Conservation (phyloP, 2,888 invertebrate species). For the Platycheirus rosarum region DNA sequence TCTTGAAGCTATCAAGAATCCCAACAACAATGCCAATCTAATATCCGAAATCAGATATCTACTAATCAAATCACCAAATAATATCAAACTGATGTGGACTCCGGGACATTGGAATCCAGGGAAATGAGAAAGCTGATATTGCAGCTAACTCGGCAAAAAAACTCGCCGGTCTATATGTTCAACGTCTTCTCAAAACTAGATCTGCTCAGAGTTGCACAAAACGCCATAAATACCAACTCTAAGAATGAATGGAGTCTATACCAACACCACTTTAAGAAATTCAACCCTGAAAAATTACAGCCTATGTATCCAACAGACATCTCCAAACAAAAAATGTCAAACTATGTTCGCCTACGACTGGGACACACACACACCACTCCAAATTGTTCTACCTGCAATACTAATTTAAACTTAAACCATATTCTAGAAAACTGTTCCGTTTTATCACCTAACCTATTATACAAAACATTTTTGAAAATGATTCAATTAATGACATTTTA, state of each 20-base stretch:
- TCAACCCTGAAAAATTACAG: background rate
- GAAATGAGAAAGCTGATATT: background rate
- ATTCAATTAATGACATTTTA: background rate
- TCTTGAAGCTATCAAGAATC: background rate
- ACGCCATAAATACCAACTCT: background rate
- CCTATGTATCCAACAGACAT: background rate
- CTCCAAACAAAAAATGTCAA: background rate
- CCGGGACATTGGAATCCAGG: background rate
- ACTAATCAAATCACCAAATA: background rate
- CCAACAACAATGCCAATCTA: background rate
- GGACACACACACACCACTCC: background rate
- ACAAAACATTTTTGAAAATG: background rate
- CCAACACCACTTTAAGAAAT: background rate
- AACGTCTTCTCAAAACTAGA: background rate
- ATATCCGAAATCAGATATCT: background rate
- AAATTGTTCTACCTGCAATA: background rate
- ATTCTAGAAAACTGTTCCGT: background rate
- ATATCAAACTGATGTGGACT: background rate
- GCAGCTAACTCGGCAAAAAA: background rate
- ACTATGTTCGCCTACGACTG: background rate
- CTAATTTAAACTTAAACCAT: background rate
- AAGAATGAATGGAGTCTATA: background rate
- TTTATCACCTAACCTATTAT: background rate
- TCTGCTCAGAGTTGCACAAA: background rate
- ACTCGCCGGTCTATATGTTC: background rate